Percentiles rank a stretch among this genome's conserved stretches.
Evolutionary conservation across 2,797 vertebrate genomes (phyloP).

Genomic region (Melanotaenia pygmaea): DNA sequence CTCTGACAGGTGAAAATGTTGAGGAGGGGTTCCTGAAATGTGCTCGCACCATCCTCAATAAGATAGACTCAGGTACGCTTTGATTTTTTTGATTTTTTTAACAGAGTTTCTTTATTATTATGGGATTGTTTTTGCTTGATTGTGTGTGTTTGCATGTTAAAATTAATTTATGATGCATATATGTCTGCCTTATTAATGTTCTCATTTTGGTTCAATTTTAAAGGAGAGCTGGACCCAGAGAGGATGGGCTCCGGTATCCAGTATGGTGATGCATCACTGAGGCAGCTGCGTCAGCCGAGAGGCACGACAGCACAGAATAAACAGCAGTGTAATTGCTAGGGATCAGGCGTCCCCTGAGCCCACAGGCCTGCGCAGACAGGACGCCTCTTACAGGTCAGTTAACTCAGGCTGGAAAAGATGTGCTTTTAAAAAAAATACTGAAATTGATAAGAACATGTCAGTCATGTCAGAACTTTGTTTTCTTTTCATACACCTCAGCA

Average conservation of each 20-base stretch:
- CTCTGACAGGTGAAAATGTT: constrained; percentile 93
- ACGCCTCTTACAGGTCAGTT: constrained; percentile 75
- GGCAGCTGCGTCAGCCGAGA: constrained; percentile 90
- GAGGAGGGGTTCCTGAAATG: constrained; percentile 96
- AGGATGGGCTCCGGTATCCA: constrained; percentile 96
- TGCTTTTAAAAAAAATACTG: neutral
- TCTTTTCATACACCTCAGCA: constrained; percentile 48
- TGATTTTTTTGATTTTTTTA: constrained; percentile 6
- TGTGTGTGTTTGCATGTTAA: constrained; percentile 1
- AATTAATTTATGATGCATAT: no score
- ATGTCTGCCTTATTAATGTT: neutral
- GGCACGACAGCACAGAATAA: constrained; percentile 85
- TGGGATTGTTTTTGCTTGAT: neutral
- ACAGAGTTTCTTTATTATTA: constrained; percentile 11
- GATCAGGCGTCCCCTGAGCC: constrained; percentile 31
- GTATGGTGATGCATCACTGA: constrained; percentile 90
- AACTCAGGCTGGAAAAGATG: neutral
- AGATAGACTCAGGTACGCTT: constrained; percentile 91
- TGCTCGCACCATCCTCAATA: constrained; percentile 91
- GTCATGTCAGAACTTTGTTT: neutral
- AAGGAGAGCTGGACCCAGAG: constrained; percentile 93
- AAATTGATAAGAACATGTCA: neutral
- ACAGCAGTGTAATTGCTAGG: constrained; percentile 93
- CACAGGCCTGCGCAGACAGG: constrained; percentile 55
- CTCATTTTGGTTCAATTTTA: neutral